Evolutionary conservation across 1,140 invertebrate species (phyloP).

Genomic region (Euura lappo): DNA sequence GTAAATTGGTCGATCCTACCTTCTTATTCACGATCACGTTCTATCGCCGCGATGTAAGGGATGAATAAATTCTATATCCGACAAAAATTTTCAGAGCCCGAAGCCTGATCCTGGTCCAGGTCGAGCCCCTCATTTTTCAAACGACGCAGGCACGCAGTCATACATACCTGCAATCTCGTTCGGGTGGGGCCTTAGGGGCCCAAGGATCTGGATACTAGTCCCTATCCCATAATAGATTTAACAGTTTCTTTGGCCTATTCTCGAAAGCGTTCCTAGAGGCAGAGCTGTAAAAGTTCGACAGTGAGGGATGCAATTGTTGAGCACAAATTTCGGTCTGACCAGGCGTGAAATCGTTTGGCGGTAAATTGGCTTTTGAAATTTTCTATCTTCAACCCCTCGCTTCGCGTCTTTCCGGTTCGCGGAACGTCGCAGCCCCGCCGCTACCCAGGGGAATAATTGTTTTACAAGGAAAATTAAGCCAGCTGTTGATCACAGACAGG

Average conservation of each 20-base stretch:
- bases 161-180: constrained; percentile 34
- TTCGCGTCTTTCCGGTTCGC: not conserved
- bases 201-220: constrained; percentile 32
- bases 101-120: constrained; percentile 9
- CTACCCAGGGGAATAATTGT: not conserved
- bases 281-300: not conserved
- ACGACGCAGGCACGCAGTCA: constrained; percentile 27
- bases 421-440: not conserved
- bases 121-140: constrained; percentile 36
- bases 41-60: not conserved
- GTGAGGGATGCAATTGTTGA: not conserved
- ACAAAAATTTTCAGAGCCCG: not conserved
- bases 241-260: constrained; percentile 32
- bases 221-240: constrained; percentile 39
- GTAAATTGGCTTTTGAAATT: not conserved
- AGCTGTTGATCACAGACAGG: constrained; percentile 2
- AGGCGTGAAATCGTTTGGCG: constrained; percentile 6
- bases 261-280: not conserved
- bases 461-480: not conserved
- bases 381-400: not conserved
- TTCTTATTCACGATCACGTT: not conserved
- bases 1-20: not conserved
- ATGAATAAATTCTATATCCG: not conserved
- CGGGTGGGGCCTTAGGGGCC: constrained; percentile 13
- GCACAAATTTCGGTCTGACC: constrained; percentile 1